Evolutionary conservation across 2,888 invertebrate species (phyloP).

Genomic region (Dorcus parallelipipedus): DNA sequence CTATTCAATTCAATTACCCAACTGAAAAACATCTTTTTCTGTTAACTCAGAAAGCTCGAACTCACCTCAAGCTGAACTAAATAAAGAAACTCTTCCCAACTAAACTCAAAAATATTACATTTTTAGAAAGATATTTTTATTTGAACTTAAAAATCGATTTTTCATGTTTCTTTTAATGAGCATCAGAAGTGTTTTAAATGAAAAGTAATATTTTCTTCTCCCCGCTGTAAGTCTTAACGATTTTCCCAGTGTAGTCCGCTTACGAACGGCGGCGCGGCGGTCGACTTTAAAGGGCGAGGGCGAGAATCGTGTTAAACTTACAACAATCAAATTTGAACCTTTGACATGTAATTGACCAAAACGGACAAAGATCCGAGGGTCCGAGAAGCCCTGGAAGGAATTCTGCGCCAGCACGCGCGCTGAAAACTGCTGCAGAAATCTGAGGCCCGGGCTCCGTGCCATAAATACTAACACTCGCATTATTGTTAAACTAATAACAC

Average conservation of each 20-base stretch:
- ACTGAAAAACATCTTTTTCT: too few species aligned
- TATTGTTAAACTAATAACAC: constrained; percentile 15
- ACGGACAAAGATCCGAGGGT: constrained; percentile 13
- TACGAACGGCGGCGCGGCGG: too few species aligned
- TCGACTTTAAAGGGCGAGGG: background rate
- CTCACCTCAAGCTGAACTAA: background rate
- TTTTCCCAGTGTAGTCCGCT: too few species aligned
- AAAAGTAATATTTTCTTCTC: background rate
- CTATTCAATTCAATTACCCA: too few species aligned
- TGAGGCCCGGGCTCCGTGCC: constrained; percentile 2
- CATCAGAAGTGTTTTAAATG: background rate
- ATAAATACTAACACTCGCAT: constrained; percentile 13
- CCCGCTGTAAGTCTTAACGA: too few species aligned
- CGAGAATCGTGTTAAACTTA: constrained; percentile 16
- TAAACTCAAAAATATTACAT: too few species aligned
- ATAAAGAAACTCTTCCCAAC: too few species aligned
- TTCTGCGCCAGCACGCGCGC: too few species aligned
- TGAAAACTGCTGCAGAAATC: background rate
- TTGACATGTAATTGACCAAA: constrained; percentile 20
- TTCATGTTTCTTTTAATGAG: constrained; percentile 1
- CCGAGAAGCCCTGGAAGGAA: too few species aligned
- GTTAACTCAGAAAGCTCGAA: too few species aligned
- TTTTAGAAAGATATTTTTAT: too few species aligned
- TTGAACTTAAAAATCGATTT: background rate
- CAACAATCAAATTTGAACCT: constrained; percentile 20